Evolutionary conservation across 1,140 invertebrate genomes (phyloP).

Genomic region (Physella acuta): DNA sequence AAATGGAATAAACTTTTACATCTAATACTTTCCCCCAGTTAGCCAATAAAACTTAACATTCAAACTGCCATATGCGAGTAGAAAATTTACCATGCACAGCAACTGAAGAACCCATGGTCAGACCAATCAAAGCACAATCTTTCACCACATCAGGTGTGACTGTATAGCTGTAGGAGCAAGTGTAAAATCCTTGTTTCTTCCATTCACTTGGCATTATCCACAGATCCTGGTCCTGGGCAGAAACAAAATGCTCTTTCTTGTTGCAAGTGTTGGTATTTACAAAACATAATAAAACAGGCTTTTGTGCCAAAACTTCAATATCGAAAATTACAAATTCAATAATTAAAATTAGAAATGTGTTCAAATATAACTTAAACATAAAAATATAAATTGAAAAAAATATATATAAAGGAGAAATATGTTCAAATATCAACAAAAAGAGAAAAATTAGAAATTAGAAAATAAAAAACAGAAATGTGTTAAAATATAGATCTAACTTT

Average conservation of each 20-base stretch:
- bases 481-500: too few relatives aligned
- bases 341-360: neutral
- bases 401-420: too few relatives aligned
- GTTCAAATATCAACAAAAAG: too few relatives aligned
- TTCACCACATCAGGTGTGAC: constrained; percentile 6
- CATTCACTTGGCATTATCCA: constrained; percentile 24
- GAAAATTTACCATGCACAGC: constrained; percentile 43
- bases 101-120: constrained; percentile 29
- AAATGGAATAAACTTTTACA: too few relatives aligned
- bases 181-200: constrained; percentile 30
- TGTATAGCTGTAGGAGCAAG: constrained; percentile 28
- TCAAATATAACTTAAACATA: neutral
- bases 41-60: too few relatives aligned
- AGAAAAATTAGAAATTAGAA: too few relatives aligned
- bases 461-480: too few relatives aligned
- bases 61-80: too few relatives aligned
- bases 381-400: too few relatives aligned
- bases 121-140: constrained; percentile 31
- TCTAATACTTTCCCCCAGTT: too few relatives aligned
- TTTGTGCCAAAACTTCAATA: neutral
- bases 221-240: neutral
- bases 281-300: neutral
- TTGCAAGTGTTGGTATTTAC: neutral
- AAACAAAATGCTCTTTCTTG: neutral
- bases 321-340: neutral